Evolutionary conservation across 2,888 invertebrate genomes (phyloP), one percentile per base, ranked within the genome.

Genomic region (Clostera curtula): DNA sequence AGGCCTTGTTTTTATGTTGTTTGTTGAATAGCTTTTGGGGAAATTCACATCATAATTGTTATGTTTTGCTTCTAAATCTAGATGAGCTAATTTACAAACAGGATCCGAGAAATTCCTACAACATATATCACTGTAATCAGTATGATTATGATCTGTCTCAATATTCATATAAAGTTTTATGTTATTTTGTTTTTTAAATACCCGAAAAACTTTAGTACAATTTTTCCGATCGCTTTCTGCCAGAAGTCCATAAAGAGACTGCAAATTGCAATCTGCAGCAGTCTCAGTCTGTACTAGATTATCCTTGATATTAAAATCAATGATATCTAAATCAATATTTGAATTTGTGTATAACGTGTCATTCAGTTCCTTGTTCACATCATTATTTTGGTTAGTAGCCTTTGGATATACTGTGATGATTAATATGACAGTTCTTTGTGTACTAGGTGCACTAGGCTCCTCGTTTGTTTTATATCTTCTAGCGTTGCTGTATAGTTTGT

Each of bases 141-240:
- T 36, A 19, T 63, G 43, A 18, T 58, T 49, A 8, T 36, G 36
- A 20, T 38, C 31, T 14, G 51, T 49, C n/a, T 46, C 40, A 2
- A 69, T 43, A 40, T 75, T 63, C 9, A 72, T 52, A 27, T 77
- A 82, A 25, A 82, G 48, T 56, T 74, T 79, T 4, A 73, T 44
- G 5, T 58, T 46, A 1, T 56, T 49, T n/a, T 51, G 50, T 41
- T 60, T 67, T 25, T 50, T 49, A 3, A 79, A 25, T 1, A 71
- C 17, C 40, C 66, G 75, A 26, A 66, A 66, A 5, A 56, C 54
- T 35, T 71, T 73, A 1, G 56, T 65, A 9, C 49, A 40, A 34
- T 72, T 64, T 3, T 51, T 47, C 30, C 45, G 53, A 29, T 57
- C 58, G 48, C 64, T 61, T 43, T 62, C 45, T 25, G 44, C 27